A percentile compares a stretch with the other conserved stretches of the same genome.
These are phyloP conservation scores for Diarsia dahlii DNA, from an alignment of 2,888 invertebrate species.

Conservation along the genomic window DNA sequence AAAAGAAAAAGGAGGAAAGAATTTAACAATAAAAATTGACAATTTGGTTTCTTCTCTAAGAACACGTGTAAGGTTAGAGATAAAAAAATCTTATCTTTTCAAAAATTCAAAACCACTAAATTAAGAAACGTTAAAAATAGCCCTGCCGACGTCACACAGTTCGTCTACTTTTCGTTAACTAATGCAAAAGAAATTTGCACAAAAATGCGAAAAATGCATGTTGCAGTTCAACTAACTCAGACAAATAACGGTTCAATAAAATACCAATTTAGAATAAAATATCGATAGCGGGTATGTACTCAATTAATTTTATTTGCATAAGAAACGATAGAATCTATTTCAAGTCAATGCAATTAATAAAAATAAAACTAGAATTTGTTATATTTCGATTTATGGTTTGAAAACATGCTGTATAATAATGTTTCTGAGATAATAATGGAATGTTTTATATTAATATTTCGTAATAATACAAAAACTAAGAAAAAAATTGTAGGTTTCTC, in stretches of 20 bases:
- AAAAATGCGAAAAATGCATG: conserved; percentile 25
- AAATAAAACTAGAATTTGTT: conserved; percentile 20
- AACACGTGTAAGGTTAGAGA: not conserved
- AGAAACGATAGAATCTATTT: conserved; percentile 25
- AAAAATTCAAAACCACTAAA: not conserved
- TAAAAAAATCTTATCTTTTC: not conserved
- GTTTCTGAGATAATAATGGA: conserved; percentile 8
- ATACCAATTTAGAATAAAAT: conserved; percentile 16
- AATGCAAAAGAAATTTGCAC: conserved; percentile 6
- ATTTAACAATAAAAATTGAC: not conserved
- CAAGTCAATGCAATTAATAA: conserved; percentile 31
- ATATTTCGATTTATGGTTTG: conserved; percentile 19
- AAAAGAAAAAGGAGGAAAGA: not conserved
- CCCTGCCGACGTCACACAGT: no score
- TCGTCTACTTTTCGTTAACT: not conserved
- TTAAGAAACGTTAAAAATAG: not conserved
- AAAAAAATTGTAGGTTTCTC: conserved; percentile 22
- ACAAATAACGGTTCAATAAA: conserved; percentile 39
- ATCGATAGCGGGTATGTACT: conserved; percentile 14
- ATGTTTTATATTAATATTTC: not conserved
- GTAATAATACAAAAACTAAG: not conserved
- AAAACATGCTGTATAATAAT: conserved; percentile 20
- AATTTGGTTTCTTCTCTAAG: not conserved
- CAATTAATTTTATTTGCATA: conserved; percentile 45
- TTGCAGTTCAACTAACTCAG: conserved; percentile 3